Evolutionary conservation across 2,113 vertebrate species (phyloP).

Genomic region (Catharus bicknelli): DNA sequence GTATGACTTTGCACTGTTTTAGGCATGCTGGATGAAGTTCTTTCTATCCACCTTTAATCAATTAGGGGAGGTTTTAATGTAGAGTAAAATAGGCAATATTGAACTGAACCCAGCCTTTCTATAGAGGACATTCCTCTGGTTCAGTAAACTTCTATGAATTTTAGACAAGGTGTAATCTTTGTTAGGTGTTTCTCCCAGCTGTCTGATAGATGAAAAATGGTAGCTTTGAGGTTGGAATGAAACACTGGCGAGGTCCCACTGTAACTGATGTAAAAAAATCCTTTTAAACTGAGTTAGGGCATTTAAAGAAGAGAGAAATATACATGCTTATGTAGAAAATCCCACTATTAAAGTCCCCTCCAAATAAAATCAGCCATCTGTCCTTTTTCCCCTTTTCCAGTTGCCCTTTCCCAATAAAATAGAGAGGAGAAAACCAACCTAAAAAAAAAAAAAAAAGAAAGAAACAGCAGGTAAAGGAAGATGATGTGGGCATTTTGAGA

Average conservation of each 20-base stretch:
- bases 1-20: neutral
- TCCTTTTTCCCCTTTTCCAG: neutral
- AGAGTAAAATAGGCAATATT: neutral
- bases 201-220: neutral
- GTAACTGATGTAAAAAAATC: neutral
- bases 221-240: neutral
- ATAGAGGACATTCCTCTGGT: neutral
- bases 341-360: neutral
- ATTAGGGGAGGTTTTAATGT: neutral
- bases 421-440: neutral
- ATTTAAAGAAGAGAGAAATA: neutral
- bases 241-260: neutral
- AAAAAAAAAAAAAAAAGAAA: too few species aligned
- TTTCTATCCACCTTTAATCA: conserved; percentile 2
- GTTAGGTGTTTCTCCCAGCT: neutral
- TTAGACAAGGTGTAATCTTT: neutral
- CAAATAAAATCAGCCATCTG: neutral
- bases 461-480: neutral
- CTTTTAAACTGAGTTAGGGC: neutral
- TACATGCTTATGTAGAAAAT: neutral
- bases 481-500: neutral
- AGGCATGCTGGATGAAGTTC: neutral
- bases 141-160: neutral
- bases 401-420: neutral
- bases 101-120: neutral